A percentile compares a stretch with the other conserved stretches of the same genome.
phyloP scores from a whole-genome alignment of 2,113 vertebrate genomes.

The Poeciliopsis prolifica region DNA sequence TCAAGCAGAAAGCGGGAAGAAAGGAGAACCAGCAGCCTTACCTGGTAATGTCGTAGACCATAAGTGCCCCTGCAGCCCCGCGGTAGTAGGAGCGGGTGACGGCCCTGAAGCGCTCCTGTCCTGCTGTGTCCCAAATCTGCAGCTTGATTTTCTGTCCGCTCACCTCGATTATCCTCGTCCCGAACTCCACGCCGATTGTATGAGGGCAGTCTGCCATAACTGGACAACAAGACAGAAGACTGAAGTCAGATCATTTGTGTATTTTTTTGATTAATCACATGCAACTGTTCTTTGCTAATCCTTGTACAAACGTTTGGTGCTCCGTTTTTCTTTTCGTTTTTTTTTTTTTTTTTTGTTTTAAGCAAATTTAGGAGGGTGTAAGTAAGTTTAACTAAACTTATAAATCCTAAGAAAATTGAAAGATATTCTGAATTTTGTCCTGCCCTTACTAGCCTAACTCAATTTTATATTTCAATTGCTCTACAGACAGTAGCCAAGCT shows the following conservation, averaged over 20 bases:
- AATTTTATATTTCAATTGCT: too few relatives aligned
- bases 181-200: constrained; percentile 98
- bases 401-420: too few relatives aligned
- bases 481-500: too few relatives aligned
- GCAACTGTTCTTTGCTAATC: background rate
- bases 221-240: constrained; percentile 54
- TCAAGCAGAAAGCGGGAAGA: too few relatives aligned
- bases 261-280: background rate
- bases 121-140: constrained; percentile 99
- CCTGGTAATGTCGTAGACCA: constrained; percentile 99
- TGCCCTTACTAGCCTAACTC: too few relatives aligned
- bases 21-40: constrained; percentile 52
- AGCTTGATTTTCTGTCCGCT: constrained; percentile 99
- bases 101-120: constrained; percentile 96
- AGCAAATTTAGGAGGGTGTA: too few relatives aligned
- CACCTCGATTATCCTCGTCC: constrained; percentile 98
- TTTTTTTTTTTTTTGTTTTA: too few relatives aligned
- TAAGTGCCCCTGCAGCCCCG: constrained; percentile 96
- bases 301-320: too few relatives aligned
- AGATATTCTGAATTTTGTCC: too few relatives aligned
- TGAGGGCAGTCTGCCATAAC: constrained; percentile 99
- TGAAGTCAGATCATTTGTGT: background rate
- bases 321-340: too few relatives aligned
- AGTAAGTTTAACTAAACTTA: too few relatives aligned
- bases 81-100: constrained; percentile 99